These are phyloP conservation scores for Tuta absoluta DNA, from an alignment of 2,888 invertebrate species.

Conservation along the genomic window DNA sequence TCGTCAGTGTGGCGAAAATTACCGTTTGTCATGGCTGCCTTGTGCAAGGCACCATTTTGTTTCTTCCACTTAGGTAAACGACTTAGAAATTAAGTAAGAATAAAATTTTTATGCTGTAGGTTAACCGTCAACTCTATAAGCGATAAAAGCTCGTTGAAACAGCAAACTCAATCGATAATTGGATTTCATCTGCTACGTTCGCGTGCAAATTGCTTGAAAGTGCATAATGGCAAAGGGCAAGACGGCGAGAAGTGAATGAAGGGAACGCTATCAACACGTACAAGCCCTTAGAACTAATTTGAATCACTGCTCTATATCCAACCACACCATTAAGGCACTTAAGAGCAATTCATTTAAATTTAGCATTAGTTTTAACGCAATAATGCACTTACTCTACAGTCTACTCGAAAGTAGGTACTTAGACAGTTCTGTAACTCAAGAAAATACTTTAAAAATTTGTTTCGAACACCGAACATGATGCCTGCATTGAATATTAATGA, in stretches of 20 bases:
- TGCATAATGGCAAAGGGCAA: constrained; percentile 5
- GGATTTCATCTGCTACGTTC: not conserved
- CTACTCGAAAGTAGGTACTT: not conserved
- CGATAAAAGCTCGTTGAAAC: not conserved
- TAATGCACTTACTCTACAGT: constrained; percentile 1
- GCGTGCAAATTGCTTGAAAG: constrained; percentile 3
- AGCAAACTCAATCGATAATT: not conserved
- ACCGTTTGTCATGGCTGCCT: no score
- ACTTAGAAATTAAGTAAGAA: no score
- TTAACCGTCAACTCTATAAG: no score
- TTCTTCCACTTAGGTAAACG: no score
- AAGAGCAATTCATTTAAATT: constrained; percentile 61
- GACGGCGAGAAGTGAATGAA: not conserved
- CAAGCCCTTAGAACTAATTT: constrained; percentile 5
- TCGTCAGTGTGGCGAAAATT: no score
- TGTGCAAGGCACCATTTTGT: no score
- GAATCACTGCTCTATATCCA: not conserved
- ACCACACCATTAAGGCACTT: constrained; percentile 48
- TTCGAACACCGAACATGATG: not conserved
- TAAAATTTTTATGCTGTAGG: no score
- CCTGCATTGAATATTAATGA: constrained; percentile 14
- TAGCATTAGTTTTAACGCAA: constrained; percentile 36
- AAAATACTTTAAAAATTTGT: not conserved
- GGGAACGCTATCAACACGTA: not conserved
- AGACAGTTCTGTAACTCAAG: not conserved